Conservation (phyloP, 2,113 vertebrate species). For the Nasalis larvatus region DNA sequence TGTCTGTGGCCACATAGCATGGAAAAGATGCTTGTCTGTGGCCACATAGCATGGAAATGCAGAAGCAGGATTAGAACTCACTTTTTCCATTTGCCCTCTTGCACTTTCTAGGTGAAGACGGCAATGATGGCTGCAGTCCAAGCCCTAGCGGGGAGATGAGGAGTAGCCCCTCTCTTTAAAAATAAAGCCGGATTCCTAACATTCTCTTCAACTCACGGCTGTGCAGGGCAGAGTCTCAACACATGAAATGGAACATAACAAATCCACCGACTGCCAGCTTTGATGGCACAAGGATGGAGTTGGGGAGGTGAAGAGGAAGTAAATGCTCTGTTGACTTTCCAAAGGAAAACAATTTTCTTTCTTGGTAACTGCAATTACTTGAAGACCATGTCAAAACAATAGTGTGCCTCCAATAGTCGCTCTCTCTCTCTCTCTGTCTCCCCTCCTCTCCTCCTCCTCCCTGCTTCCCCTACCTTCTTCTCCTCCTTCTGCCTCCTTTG, state of each 20-base stretch:
- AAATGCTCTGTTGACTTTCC: neutral
- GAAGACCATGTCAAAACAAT: constrained; percentile 21
- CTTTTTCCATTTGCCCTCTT: neutral
- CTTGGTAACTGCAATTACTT: constrained; percentile 32
- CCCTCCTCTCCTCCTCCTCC: too few relatives aligned
- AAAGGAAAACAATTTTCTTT: constrained; percentile 48
- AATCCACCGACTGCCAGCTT: neutral
- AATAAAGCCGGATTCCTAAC: neutral
- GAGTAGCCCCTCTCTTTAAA: too few relatives aligned
- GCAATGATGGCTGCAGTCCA: accelerated
- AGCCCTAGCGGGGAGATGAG: neutral
- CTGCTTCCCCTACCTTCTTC: neutral
- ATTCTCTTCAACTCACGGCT: neutral
- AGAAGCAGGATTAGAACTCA: neutral
- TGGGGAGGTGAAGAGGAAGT: neutral
- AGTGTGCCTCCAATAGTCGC: neutral
- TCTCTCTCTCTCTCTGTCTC: neutral
- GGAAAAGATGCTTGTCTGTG: neutral
- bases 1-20: neutral
- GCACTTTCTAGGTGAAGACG: accelerated
- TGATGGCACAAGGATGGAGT: neutral
- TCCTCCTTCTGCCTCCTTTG: neutral
- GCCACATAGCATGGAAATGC: neutral
- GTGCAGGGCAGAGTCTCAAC: neutral
- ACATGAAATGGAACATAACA: neutral